Evolutionary conservation across 2,113 vertebrate species (phyloP), one percentile per base, ranked within the genome.

Genomic region (Greenwoodochromis staneri): DNA sequence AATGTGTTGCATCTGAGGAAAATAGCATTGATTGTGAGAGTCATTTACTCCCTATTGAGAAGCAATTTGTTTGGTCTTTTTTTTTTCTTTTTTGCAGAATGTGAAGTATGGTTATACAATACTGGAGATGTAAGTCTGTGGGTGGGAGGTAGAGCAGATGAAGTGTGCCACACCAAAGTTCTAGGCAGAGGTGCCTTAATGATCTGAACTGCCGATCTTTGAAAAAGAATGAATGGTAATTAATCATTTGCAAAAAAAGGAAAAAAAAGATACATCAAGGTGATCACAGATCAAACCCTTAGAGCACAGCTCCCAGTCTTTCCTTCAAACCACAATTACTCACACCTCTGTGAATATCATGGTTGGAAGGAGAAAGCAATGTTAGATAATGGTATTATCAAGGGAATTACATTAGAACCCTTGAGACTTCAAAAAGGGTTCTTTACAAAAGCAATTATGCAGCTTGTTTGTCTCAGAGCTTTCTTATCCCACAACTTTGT

Each of bases 11-110:
- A 84, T 92, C 83, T 81, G 87, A 93, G 83, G 84, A 91, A 91
- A 94, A 93, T 51, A 81, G 51, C 88, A 94, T 91, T 93, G 92
- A 95, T 94, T 92, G 85, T 61, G 82, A 81, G 88, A 84, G 89
- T 87, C 82, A 91, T 91, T 96, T 92, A 91, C 92, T 90, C 69
- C 91, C 90, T 51, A 90, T 89, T 82, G 91, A 94, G 90, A 87
- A 86, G 85, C 82, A 63, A 94, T 95, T 95, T 92, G 93, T 94
- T 87, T 82, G 81, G 82, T 76, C 73, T 69, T 66, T 63, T 61
- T 17, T 66, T 21, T 66, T 71, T 69, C 14, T 4, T 66, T 92
- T 91, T 87, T 85, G 29, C 71, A 12, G 49, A 59, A 81, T 17
- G 17, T 93, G 90, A 95, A 84, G 82, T 87, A 95, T 93, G 82